phyloP scores from a whole-genome alignment of 2,113 vertebrate genomes.

The Acanthochromis polyacanthus region DNA sequence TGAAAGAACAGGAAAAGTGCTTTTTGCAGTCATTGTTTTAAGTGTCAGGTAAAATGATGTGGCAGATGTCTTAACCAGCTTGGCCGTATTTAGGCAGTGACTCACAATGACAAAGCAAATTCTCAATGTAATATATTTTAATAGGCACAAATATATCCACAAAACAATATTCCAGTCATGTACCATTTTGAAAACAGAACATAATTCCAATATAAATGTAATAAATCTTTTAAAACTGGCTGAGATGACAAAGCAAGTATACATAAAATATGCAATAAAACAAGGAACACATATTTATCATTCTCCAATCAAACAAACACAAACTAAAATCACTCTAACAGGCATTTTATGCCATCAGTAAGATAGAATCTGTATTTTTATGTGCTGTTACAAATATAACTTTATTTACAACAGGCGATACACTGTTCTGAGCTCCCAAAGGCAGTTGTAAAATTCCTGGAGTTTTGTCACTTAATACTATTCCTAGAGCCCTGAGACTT shows the following conservation, averaged over 20 bases:
- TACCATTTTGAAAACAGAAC: slow-evolving; percentile 21
- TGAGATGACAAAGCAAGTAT: slow-evolving; percentile 47
- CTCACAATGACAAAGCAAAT: slow-evolving; percentile 26
- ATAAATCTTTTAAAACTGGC: slow-evolving; percentile 29
- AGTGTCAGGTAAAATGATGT: background rate
- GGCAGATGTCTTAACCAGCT: background rate
- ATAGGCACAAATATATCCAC: slow-evolving; percentile 53
- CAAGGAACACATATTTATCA: slow-evolving; percentile 29
- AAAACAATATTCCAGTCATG: slow-evolving; percentile 49
- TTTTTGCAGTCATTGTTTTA: background rate
- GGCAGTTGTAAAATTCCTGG: slow-evolving; percentile 49
- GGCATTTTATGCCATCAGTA: background rate
- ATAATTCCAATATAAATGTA: slow-evolving; percentile 38
- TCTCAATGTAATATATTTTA: slow-evolving; percentile 60
- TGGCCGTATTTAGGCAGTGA: background rate
- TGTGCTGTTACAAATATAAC: slow-evolving; percentile 26
- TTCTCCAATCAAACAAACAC: slow-evolving; percentile 41
- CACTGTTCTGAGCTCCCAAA: slow-evolving; percentile 30
- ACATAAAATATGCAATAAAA: slow-evolving; percentile 58
- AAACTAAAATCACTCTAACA: slow-evolving; percentile 28
- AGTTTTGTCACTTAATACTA: slow-evolving; percentile 42
- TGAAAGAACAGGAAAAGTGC: too few relatives aligned
- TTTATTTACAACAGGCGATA: slow-evolving; percentile 42
- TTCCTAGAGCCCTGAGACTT: slow-evolving; percentile 56
- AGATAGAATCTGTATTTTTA: slow-evolving; percentile 14